Base-by-base conservation (phyloP, 1,140 invertebrate genomes). In the Coboldia fuscipes region DNA sequence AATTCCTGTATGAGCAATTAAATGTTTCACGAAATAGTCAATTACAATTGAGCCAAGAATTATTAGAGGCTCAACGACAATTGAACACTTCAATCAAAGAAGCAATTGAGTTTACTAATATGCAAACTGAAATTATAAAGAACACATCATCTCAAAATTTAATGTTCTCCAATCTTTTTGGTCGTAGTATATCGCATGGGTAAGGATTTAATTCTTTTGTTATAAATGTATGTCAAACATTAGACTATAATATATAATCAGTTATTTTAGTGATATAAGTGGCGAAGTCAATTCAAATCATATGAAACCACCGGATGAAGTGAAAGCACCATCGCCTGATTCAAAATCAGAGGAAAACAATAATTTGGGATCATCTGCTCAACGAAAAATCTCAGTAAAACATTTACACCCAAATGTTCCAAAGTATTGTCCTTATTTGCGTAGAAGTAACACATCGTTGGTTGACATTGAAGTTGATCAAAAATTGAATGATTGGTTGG, bases 71-170 rank as follows among this genome's bases (percentile, higher is more conserved):
- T 23, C 74, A 82, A 41, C 72, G 72, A 47, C 57, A 66, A 5
- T 77, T 80, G 51, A 72, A 82, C 38, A 54, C 53, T 4, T 47
- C 82, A n/a, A 50, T 88, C 16, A 69, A 70, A 40, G 61, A 70
- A 37, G 63, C 66, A 40, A 44, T 88, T 2, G 69, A 80, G 29
- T 75, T 85, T 36, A 74, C 78, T 45, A 70, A 65, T 46, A 39
- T 54, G 9, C 63, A 71, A 37, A 53, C 68, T 18, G 51, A 55
- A 27, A 37, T 54, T 8, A 43, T 71, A 19, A 59, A 52, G 6
- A 54, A 63, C 42, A 39, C 60, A 14, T 52, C 53, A 5, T 51
- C 63, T 35, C 51, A 48, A 34, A 51, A 63, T 19, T 51, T 50
- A 34, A 45, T 8, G 4, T 16, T 30, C 5, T 19, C 37, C 31